Conservation (phyloP, 2,797 vertebrate species). For the Syndactyla subalaris region DNA sequence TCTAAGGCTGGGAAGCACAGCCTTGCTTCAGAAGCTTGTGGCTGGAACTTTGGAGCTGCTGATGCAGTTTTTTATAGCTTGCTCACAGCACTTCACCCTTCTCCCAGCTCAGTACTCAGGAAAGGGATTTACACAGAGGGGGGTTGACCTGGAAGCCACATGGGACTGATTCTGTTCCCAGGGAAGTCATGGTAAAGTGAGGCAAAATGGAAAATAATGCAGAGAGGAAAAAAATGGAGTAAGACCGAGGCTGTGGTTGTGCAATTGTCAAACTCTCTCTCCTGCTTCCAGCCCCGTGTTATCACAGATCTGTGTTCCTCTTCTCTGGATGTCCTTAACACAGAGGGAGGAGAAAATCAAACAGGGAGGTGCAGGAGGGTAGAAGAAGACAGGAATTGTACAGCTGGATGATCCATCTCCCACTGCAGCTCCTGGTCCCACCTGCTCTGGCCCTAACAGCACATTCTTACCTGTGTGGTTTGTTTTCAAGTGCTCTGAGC, state of each 20-base stretch:
- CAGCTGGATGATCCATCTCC: neutral
- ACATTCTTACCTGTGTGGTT: neutral
- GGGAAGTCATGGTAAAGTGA: neutral
- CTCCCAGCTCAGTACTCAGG: neutral
- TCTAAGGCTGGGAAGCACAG: neutral
- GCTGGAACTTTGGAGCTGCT: neutral
- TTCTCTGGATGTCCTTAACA: neutral
- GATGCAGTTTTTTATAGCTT: neutral
- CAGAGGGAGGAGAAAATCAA: neutral
- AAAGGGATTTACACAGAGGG: neutral
- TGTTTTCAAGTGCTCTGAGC: neutral
- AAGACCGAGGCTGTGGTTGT: accelerated
- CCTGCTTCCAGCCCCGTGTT: neutral
- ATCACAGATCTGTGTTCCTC: neutral
- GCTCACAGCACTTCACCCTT: neutral
- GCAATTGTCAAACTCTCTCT: neutral
- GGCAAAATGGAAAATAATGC: neutral
- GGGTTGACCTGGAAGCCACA: neutral
- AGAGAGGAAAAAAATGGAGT: neutral
- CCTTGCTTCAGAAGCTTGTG: neutral
- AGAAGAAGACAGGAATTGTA: neutral
- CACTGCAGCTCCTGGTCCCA: neutral
- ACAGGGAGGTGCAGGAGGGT: neutral
- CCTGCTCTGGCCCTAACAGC: neutral
- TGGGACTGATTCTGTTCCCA: neutral